Base-by-base conservation (phyloP, 2,113 vertebrate species). In the Cyanistes caeruleus region DNA sequence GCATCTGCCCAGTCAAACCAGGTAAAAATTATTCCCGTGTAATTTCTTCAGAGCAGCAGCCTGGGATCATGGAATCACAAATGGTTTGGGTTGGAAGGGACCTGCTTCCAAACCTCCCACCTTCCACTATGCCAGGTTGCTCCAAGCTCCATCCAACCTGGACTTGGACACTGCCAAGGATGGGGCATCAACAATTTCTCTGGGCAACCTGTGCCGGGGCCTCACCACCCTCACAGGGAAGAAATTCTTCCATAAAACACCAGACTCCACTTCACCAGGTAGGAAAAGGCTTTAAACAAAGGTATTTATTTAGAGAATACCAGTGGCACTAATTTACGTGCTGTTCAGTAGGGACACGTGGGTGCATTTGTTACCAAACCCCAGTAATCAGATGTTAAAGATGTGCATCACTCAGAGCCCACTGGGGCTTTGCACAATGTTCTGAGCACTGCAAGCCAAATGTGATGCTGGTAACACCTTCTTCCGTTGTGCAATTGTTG, bases 321-420 rank as follows among this genome's bases (percentile, higher is more conserved):
- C 41, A 58, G 25, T 37, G 18, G 15, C n/a, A 69, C 25, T 65
- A 46, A 73, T 74, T 95, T 84, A 56, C 0, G 0, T 58, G 55
- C 15, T 87, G 5, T 43, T 84, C 46, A 56, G 25, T 3, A 25
- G 49, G 25, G 20, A 44, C 82, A 37, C 10, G 49, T 87, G 82
- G 84, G 85, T 85, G 62, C 67, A 73, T 87, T 91, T 79, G 35
- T 90, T 94, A 80, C 75, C 75, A 91, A 95, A 62, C 46, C 58
- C 23, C 67, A 51, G 28, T 15, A 77, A 85, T 91, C 46, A 96
- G 82, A 90, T 65, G 51, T 30, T 74, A 70, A 79, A 85, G 53
- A 53, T 20, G 72, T 49, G 55, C 58, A 73, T 80, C 3, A 0
- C 63, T 33, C 5, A 12, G 78, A 90, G 63, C 30, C 67, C 63